These are phyloP conservation scores for Drosophila trapezifrons DNA, from an alignment of 1,140 invertebrate species.

Conservation along the genomic window DNA sequence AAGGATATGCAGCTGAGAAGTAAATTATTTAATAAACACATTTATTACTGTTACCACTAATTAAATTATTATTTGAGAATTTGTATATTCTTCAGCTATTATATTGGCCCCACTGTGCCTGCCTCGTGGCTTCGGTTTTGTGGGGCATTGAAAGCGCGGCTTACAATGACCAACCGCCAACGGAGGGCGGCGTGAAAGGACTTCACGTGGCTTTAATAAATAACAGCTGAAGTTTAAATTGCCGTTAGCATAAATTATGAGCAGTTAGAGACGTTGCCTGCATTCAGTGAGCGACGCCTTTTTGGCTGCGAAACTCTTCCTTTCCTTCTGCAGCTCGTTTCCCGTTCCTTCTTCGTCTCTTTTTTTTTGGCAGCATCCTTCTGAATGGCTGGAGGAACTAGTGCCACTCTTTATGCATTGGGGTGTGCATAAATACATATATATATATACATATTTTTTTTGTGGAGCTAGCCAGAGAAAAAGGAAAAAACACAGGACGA, in stretches of 20 bases:
- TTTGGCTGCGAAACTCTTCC: slow-evolving; percentile 49
- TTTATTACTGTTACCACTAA: not conserved
- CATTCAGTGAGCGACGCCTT: slow-evolving; percentile 64
- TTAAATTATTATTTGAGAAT: not conserved
- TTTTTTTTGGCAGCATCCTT: slow-evolving; percentile 49
- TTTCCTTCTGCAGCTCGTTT: slow-evolving; percentile 30
- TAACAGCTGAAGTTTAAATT: slow-evolving; percentile 80
- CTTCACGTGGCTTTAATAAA: slow-evolving; percentile 70
- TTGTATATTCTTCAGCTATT: too few relatives aligned
- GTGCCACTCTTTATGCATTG: slow-evolving; percentile 38
- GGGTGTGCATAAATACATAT: slow-evolving; percentile 39
- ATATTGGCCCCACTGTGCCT: slow-evolving; percentile 36
- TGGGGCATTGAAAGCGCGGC: slow-evolving; percentile 50
- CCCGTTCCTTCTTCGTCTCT: slow-evolving; percentile 12
- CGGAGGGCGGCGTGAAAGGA: slow-evolving; percentile 7
- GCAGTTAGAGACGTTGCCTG: slow-evolving; percentile 69
- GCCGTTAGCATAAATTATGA: slow-evolving; percentile 82
- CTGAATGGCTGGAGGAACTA: slow-evolving; percentile 31
- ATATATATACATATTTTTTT: slow-evolving; percentile 27
- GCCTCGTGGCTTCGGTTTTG: slow-evolving; percentile 5
- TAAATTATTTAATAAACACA: not conserved
- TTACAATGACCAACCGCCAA: slow-evolving; percentile 33
- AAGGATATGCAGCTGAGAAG: too few relatives aligned
- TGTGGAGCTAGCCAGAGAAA: slow-evolving; percentile 30
- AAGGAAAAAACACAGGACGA: slow-evolving; percentile 18